phyloP scores from a whole-genome alignment of 2,113 vertebrate species.

The Lamprotornis superbus region DNA sequence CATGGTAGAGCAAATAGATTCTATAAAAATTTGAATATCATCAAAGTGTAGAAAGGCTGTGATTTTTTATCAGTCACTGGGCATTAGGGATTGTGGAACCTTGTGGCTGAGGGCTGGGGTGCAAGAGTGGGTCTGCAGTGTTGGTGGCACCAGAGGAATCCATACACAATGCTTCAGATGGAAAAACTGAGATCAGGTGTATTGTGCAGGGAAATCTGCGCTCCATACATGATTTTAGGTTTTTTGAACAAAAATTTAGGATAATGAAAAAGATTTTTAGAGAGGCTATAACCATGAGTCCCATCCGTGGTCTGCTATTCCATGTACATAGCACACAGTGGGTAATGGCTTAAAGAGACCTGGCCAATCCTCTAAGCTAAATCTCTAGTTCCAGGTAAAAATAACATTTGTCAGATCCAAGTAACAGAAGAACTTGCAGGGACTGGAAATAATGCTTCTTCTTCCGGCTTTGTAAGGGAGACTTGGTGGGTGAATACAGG shows the following conservation, averaged over 20 bases:
- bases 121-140: not conserved
- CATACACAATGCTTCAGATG: not conserved
- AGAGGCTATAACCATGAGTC: not conserved
- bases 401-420: not conserved
- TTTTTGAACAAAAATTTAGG: not conserved
- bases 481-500: not conserved
- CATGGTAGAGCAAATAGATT: not conserved
- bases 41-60: not conserved
- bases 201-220: not conserved
- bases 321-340: rapidly evolving
- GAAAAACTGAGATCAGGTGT: not conserved
- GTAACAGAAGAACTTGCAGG: not conserved
- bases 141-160: not conserved
- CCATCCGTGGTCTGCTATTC: not conserved
- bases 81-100: not conserved
- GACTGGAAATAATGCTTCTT: not conserved
- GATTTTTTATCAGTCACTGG: not conserved
- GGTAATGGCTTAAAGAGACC: not conserved
- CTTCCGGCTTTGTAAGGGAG: not conserved
- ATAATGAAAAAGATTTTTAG: not conserved
- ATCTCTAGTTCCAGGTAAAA: not conserved
- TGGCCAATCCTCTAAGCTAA: not conserved
- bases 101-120: not conserved
- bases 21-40: not conserved
- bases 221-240: not conserved